Evolutionary conservation across 2,113 vertebrate species (phyloP).

Genomic region (Thinocorus orbignyianus): DNA sequence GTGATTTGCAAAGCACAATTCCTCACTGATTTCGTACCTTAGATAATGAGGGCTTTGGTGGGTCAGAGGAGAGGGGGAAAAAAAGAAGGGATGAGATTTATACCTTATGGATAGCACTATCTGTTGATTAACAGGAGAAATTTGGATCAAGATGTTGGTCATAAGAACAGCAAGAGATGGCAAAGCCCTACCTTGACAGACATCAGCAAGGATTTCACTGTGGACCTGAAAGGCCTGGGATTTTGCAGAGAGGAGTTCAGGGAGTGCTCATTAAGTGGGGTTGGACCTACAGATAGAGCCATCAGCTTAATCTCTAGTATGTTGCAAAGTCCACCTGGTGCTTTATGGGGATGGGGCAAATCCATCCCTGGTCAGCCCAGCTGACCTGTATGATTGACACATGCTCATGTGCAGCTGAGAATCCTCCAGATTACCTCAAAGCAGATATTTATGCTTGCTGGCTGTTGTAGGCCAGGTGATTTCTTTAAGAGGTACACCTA

Average conservation of each 20-base stretch:
- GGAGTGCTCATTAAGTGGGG: rapidly evolving
- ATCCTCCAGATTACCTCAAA: not conserved
- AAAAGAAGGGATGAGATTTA: not conserved
- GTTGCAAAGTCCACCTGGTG: not conserved
- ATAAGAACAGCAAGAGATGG: not conserved
- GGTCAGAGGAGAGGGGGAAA: not conserved
- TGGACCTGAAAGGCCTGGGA: not conserved
- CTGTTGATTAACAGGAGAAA: not conserved
- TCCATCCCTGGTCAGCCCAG: not conserved
- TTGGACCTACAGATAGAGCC: not conserved
- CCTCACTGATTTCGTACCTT: not conserved
- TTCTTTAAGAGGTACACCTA: not conserved
- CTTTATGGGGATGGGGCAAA: not conserved
- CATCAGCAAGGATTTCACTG: not conserved
- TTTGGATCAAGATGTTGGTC: not conserved
- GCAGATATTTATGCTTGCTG: not conserved
- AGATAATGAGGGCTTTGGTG: not conserved
- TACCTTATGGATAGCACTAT: not conserved
- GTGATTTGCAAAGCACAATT: not conserved
- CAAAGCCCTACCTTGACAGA: not conserved
- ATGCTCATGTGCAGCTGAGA: rapidly evolving
- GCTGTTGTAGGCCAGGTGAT: rapidly evolving
- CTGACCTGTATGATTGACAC: not conserved
- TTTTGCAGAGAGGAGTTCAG: not conserved
- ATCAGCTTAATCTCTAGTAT: not conserved